phyloP scores from a whole-genome alignment of 2,113 vertebrate species.

The Pyxicephalus adspersus region DNA sequence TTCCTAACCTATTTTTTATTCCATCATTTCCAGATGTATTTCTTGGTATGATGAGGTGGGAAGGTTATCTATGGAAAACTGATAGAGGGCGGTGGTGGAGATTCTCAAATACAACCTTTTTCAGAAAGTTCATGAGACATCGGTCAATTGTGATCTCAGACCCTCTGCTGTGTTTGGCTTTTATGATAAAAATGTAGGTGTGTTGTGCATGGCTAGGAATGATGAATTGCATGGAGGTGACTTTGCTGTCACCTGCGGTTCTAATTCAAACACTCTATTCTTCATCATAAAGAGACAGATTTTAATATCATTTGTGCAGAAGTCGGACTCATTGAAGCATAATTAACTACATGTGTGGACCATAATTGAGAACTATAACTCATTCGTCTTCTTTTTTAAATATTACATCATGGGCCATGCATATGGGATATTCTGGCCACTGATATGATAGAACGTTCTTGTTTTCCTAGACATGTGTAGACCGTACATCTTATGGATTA shows the following conservation, averaged over 20 bases:
- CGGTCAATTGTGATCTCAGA: constrained; percentile 19
- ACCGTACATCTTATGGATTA: constrained; percentile 1
- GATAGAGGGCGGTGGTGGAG: constrained; percentile 4
- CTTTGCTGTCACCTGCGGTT: constrained; percentile 14
- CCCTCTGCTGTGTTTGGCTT: constrained; percentile 4
- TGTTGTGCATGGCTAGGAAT: constrained; percentile 9
- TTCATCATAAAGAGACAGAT: constrained; percentile 54
- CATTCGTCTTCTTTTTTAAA: constrained; percentile 38
- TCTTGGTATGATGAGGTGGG: constrained; percentile 24
- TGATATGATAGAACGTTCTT: constrained; percentile 28
- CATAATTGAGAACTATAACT: constrained; percentile 54
- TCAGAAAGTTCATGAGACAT: constrained; percentile 12
- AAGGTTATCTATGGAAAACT: constrained; percentile 37
- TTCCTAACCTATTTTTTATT: constrained; percentile 35
- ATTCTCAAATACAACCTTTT: constrained; percentile 1
- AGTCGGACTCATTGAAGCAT: constrained; percentile 46
- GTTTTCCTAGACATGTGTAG: constrained; percentile 25
- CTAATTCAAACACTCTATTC: constrained; percentile 45
- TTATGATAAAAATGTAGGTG: constrained; percentile 27
- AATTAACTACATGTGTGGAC: constrained; percentile 48
- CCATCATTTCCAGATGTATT: constrained; percentile 37
- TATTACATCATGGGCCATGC: constrained; percentile 44
- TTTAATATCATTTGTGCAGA: constrained; percentile 47
- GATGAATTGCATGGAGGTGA: constrained; percentile 29
- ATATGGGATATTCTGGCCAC: constrained; percentile 9